phyloP scores from a whole-genome alignment of 92 coral and sea anemone genomes.

The Zoanthus gigantus region DNA sequence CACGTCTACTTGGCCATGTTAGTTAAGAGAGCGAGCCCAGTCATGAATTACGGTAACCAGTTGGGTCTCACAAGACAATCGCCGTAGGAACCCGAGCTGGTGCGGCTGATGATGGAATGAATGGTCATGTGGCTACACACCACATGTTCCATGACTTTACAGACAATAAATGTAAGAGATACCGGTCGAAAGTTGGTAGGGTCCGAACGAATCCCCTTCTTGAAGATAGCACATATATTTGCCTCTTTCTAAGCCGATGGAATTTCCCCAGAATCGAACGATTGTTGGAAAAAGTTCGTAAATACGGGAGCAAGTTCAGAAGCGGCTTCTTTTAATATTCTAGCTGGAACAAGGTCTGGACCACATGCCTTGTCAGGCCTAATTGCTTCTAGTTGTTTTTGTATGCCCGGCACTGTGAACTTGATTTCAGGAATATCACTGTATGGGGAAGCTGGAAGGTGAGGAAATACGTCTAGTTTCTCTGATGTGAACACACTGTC shows the following conservation, averaged over 20 bases:
- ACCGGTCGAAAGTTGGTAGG: constrained; percentile 19
- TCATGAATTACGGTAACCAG: no score
- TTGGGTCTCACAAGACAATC: no score
- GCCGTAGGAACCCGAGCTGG: constrained; percentile 27
- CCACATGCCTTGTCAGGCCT: not conserved
- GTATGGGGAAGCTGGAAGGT: not conserved
- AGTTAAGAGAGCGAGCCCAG: no score
- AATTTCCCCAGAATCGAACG: no score
- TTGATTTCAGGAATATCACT: not conserved
- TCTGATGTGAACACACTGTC: constrained; percentile 56
- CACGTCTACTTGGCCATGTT: no score
- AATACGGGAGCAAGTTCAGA: not conserved
- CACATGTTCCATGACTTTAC: constrained; percentile 1
- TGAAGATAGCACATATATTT: not conserved
- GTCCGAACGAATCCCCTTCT: not conserved
- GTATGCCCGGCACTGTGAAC: constrained; percentile 28
- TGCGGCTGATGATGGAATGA: constrained; percentile 2
- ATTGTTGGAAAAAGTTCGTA: not conserved
- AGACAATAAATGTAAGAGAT: constrained; percentile 44
- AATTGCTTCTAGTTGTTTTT: constrained; percentile 26
- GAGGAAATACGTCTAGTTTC: constrained; percentile 6
- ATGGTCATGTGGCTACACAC: not conserved
- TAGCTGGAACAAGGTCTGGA: not conserved
- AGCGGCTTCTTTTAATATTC: not conserved
- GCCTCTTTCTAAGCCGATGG: not conserved